These are phyloP conservation scores for Drosophila murphyi DNA, from an alignment of 1,140 invertebrate species.

Conservation along the genomic window DNA sequence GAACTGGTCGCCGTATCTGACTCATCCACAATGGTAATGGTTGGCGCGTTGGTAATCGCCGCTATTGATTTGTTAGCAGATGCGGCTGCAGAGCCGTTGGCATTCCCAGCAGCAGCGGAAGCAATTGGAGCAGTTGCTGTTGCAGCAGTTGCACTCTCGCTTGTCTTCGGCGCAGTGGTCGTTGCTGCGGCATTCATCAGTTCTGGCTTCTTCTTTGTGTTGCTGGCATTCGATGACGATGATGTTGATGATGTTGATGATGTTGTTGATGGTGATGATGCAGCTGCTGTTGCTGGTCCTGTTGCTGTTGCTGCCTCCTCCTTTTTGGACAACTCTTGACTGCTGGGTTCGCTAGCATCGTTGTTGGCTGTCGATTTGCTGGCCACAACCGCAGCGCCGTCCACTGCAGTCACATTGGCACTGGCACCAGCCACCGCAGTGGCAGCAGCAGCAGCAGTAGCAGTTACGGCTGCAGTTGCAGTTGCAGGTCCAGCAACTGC, in stretches of 20 bases:
- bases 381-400: neutral
- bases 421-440: neutral
- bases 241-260: neutral
- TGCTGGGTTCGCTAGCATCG: conserved; percentile 12
- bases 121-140: conserved; percentile 5
- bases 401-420: neutral
- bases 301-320: conserved; percentile 36
- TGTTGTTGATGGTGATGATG: neutral
- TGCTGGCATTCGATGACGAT: neutral
- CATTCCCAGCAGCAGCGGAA: neutral
- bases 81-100: neutral
- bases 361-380: conserved; percentile 22
- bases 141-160: neutral
- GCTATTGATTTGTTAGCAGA: neutral
- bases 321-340: conserved; percentile 46
- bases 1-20: conserved; percentile 67
- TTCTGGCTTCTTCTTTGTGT: conserved; percentile 50
- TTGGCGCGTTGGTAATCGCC: conserved; percentile 25
- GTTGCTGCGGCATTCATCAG: conserved; percentile 1
- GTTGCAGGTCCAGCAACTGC: neutral
- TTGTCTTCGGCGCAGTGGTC: neutral
- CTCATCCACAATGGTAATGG: conserved; percentile 72
- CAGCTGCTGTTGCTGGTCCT: neutral
- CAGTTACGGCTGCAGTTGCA: neutral
- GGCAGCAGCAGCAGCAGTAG: neutral